A percentile compares a stretch with the other conserved stretches of the same genome.
Conservation (phyloP, 2,113 vertebrate species). For the Propithecus coquereli region DNA sequence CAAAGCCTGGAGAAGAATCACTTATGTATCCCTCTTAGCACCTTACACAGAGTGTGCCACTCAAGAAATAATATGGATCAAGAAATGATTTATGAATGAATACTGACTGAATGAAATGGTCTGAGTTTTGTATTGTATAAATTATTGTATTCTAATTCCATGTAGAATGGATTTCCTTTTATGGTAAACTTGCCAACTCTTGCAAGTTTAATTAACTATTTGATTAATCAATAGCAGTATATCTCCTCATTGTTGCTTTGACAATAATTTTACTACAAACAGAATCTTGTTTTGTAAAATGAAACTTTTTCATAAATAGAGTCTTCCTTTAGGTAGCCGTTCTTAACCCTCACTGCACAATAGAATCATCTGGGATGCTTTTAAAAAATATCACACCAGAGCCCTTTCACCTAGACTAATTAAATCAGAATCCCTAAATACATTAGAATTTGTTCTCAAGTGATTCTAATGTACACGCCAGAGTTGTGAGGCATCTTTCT, state of each 20-base stretch:
- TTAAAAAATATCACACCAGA: not conserved
- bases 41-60: not conserved
- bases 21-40: not conserved
- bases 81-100: slow-evolving; percentile 16
- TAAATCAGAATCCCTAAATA: not conserved
- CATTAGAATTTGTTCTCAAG: not conserved
- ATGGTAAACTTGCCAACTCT: not conserved
- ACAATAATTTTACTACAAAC: not conserved
- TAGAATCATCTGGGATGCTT: not conserved
- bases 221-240: not conserved
- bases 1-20: not conserved
- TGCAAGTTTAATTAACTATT: not conserved
- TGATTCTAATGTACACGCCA: not conserved
- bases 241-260: not conserved
- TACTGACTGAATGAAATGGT: not conserved
- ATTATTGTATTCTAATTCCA: not conserved
- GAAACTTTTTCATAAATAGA: not conserved
- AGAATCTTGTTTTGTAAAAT: not conserved
- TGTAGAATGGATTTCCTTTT: not conserved
- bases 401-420: not conserved
- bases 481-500: not conserved
- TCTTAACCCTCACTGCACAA: not conserved
- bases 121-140: not conserved
- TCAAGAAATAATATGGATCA: not conserved
- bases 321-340: not conserved